Percentiles rank a stretch among this genome's conserved stretches.
These are phyloP conservation scores for Dexiosoma caninum DNA, from an alignment of 2,888 invertebrate genomes.

Conservation along the genomic window DNA sequence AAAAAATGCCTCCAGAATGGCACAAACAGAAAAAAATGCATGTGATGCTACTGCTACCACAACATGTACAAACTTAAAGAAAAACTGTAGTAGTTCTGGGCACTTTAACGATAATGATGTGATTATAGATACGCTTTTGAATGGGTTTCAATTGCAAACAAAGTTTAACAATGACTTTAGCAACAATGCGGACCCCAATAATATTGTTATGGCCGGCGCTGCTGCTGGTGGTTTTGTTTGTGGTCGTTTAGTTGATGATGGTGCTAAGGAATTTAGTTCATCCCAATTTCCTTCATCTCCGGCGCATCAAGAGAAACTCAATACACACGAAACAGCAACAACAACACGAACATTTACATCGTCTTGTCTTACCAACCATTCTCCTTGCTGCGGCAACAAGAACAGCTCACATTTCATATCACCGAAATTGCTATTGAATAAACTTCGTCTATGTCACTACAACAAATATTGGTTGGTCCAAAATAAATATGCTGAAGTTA, in stretches of 20 bases:
- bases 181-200: constrained; percentile 36
- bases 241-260: background rate
- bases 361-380: background rate
- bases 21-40: constrained; percentile 12
- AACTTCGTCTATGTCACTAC: constrained; percentile 77
- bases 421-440: constrained; percentile 77
- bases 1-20: constrained; percentile 41
- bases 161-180: constrained; percentile 66
- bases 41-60: constrained; percentile 12
- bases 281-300: constrained; percentile 25
- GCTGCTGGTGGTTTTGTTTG: constrained; percentile 16
- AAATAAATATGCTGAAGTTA: constrained; percentile 78
- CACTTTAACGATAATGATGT: constrained; percentile 76
- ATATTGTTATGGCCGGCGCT: constrained; percentile 37
- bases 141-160: constrained; percentile 76
- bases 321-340: constrained; percentile 33
- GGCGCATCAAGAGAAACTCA: constrained; percentile 23
- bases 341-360: constrained; percentile 19
- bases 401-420: constrained; percentile 70
- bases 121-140: constrained; percentile 76
- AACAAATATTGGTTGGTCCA: constrained; percentile 79
- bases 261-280: constrained; percentile 7
- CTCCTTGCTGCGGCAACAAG: constrained; percentile 39
- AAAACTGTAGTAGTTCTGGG: constrained; percentile 63
- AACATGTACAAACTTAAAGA: constrained; percentile 61